Evolutionary conservation across 2,888 invertebrate species (phyloP).

Genomic region (Phyllotreta striolata): DNA sequence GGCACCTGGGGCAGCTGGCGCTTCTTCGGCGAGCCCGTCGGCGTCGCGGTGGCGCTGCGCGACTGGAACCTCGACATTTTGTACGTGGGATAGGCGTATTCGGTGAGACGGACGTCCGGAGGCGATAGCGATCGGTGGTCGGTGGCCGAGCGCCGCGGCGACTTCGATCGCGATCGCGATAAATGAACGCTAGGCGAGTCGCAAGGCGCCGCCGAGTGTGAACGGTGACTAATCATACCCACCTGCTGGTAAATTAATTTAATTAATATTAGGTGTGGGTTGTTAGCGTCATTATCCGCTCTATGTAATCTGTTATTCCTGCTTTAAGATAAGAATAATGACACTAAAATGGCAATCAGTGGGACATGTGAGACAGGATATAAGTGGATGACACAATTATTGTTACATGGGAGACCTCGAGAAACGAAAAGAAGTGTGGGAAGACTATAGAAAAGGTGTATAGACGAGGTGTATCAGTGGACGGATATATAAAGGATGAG

Average conservation of each 20-base stretch:
- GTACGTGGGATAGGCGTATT: conserved; percentile 65
- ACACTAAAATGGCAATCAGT: too few species aligned
- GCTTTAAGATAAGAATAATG: too few species aligned
- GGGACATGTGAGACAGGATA: too few species aligned
- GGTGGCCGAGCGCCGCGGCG: conserved; percentile 71
- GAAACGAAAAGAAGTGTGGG: too few species aligned
- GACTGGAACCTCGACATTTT: conserved; percentile 75
- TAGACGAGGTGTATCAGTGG: too few species aligned
- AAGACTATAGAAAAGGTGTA: too few species aligned
- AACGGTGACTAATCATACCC: conserved; percentile 71
- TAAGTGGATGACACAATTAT: too few species aligned
- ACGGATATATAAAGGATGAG: too few species aligned
- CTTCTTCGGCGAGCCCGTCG: conserved; percentile 93
- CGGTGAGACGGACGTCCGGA: conserved; percentile 73
- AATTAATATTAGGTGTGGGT: neutral
- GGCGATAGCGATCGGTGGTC: conserved; percentile 83
- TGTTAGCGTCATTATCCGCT: neutral
- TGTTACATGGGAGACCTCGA: too few species aligned
- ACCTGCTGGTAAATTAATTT: conserved; percentile 46
- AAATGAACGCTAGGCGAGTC: conserved; percentile 68
- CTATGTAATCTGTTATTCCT: neutral
- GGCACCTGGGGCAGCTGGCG: conserved; percentile 96
- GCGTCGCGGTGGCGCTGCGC: conserved; percentile 89
- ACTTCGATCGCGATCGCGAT: conserved; percentile 77
- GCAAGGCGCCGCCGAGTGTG: conserved; percentile 86